Conservation (phyloP, 1,140 invertebrate species). For the Bombus superbus region DNA sequence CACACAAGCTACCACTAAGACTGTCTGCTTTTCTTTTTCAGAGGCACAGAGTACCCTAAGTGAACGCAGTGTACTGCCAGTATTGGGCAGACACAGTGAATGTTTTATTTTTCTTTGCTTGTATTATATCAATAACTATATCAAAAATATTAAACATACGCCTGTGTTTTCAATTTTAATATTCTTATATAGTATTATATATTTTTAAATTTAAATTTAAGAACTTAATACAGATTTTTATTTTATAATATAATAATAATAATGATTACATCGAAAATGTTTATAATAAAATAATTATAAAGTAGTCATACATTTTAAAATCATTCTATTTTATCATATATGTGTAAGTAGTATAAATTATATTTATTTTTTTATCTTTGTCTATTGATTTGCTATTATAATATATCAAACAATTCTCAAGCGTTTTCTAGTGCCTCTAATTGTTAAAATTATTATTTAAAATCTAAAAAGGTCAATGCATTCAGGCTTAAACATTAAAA, state of each 20-base stretch:
- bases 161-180: slow-evolving; percentile 2
- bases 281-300: neutral
- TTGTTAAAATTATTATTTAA: slow-evolving; percentile 42
- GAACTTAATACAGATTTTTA: neutral
- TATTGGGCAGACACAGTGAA: slow-evolving; percentile 80
- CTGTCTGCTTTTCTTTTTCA: slow-evolving; percentile 81
- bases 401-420: slow-evolving; percentile 32
- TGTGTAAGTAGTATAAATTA: neutral
- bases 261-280: neutral
- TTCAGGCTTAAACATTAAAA: slow-evolving; percentile 78
- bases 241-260: slow-evolving; percentile 4
- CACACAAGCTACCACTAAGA: slow-evolving; percentile 77
- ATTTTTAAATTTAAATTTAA: neutral
- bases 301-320: neutral
- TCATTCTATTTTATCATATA: neutral
- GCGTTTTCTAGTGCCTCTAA: slow-evolving; percentile 73
- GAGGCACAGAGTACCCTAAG: slow-evolving; percentile 78
- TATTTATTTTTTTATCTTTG: slow-evolving; percentile 11
- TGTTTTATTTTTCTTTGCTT: slow-evolving; percentile 69
- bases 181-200: slow-evolving; percentile 4
- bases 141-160: slow-evolving; percentile 1
- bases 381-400: slow-evolving; percentile 2
- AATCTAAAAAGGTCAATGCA: slow-evolving; percentile 71
- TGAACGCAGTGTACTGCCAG: slow-evolving; percentile 78
- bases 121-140: slow-evolving; percentile 47